Base-by-base conservation (phyloP, 2,113 vertebrate genomes). In the Corythornis cristatus region DNA sequence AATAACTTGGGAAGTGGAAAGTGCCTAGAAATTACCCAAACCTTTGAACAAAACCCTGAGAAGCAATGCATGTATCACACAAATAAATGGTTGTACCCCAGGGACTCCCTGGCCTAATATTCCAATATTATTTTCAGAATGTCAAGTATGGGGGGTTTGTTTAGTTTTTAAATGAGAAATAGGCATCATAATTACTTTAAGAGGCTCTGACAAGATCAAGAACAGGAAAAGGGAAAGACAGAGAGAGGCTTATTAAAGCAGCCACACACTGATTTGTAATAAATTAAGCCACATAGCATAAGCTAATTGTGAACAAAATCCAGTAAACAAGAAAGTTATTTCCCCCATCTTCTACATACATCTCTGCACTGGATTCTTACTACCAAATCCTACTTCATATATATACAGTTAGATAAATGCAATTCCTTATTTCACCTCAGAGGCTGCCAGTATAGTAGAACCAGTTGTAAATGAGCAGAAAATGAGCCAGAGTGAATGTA, bases 181-280 rank as follows among this genome's bases (percentile, higher is more conserved):
- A 1, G 33, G 12, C 20, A 46, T 35, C 45, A 48, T 7, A 79
- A 26, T 65, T 85, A 64, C 28, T 67, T 70, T 43, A 56, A 82
- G 57, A n/a, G 31, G 28, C 35, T 56, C 57, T 78, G n/a, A 53
- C 43, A 62, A 62, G 17, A 35, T 57, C 42, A 86, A 51, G 28
- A 45, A 20, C 23, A 83, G 54, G 29, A 73, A 86, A 57, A 56
- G 20, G 17, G 20, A 68, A n/a, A 42, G 4, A 64, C 4, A 64
- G 25, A 67, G 35, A 80, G 62, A 77, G 7, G 31, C 42, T 80
- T 42, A 35, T 15, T n/a, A 85, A 87, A 93, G 48, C 67, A 87
- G 58, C 42, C 60, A 16, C 22, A 60, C 5, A 2, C 11, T 65
- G 14, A 6, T 65, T 17, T 33, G 7, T 13, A 62, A 29, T 31